Evolutionary conservation across 53 echinoderm and acorn worm genomes (phyloP), one percentile per base, ranked within the genome.

Genomic region (Actinopyga echinites): DNA sequence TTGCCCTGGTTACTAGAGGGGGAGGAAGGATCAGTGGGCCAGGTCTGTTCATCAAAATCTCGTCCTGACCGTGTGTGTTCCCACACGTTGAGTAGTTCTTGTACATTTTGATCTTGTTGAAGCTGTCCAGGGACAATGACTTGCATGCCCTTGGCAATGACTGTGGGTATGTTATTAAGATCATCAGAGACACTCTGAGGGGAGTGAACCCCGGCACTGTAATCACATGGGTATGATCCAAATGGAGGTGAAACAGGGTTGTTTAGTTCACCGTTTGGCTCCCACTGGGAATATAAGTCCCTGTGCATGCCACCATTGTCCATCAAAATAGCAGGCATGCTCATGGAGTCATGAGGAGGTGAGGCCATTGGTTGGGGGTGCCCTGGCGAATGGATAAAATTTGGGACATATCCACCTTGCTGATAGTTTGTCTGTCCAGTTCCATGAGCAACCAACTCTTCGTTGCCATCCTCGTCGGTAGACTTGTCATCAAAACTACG

Each of bases 1-100:
- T 71, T 71, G 22, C 71, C 71, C 31, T 71, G 71, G 44, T 36
- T 34, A 68, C 68, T 68, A n/a, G 68, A 34, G 1, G 68, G 35
- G 21, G 68, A 37, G 8, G 71, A 26, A 42, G 40, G 25, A 13
- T 71, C 71, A 33, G 35, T n/a, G 15, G 71, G 71, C 71, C 71
- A 71, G 28, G 5, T 36, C 15, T 71, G 71, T 7, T 42, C 71
- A 26, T 71, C 71, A 42, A 42, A 71, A 44, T 71, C 71, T 43
- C 49, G 71, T 71, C 25, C 37, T 44, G 11, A n/a, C 49, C 17
- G 49, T 49, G 17, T 49, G 49, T 49, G 15, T 17, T 17, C 49
- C 71, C 71, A 71, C 37, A 9, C 6, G 24, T 34, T 40, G 29
- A 71, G 42, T 2, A 71, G 23, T 12, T 71, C 43, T 26, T 71